Evolutionary conservation across 2,113 vertebrate species (phyloP), one percentile per base, ranked within the genome.

Genomic region (Nerophis lumbriciformis): DNA sequence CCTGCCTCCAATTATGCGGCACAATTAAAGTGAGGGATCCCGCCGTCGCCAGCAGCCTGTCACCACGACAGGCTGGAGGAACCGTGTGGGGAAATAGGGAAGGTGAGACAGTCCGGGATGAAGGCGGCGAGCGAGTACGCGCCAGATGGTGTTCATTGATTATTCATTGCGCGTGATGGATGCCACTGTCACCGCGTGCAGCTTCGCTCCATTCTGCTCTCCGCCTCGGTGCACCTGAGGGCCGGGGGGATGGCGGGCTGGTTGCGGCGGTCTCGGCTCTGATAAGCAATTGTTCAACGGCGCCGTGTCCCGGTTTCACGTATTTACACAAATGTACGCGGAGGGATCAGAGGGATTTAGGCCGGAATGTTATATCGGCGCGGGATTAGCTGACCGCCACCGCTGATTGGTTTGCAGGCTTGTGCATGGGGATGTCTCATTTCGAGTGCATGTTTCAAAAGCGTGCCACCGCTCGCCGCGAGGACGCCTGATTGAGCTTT

Each of bases 61-160:
- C 76, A 79, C 57, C 28, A 57, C 49, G 52, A 55, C 39, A 39
- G 57, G 48, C 37, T 6, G 19, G 52, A 50, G 58, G 49, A 55
- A 56, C 44, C 28, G 62, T 15, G 39, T 9, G 70, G 57, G 76
- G 71, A 72, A 80, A 68, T 48, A 50, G 59, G 63, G n/a, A 63
- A 62, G 53, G 63, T 50, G 66, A 37, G 68, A 58, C 65, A 71
- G 65, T 47, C 54, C 80, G 53, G 80, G 75, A 73, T 80, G 75
- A 70, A 53, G 63, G 74, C 80, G 76, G 79, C 82, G 76, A 79
- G 59, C 81, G 84, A 81, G 81, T 86, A 78, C 77, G 77, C 81
- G 74, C 80, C 88, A 89, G 88, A 89, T 89, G 88, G 88, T 83
- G 81, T 87, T 88, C 86, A 88, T 89, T 87, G 88, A 89, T 88